Conservation (phyloP, 2,888 invertebrate genomes). For the Reticulitermes lucifugus region DNA sequence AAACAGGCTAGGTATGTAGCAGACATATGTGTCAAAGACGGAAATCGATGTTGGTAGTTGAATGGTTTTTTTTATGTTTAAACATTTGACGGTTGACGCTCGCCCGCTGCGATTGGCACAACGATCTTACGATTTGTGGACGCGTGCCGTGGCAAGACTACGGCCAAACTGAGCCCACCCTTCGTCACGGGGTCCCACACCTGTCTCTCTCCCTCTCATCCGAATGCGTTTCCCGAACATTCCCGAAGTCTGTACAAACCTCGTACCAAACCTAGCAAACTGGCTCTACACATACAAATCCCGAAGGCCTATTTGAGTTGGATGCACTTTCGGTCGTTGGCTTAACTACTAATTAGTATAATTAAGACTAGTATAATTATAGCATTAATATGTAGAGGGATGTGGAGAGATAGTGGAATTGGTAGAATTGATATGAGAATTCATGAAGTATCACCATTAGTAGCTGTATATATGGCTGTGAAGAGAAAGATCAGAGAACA, state of each 20-base stretch:
- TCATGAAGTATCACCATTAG: background rate
- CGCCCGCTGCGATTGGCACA: background rate
- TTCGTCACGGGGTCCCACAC: background rate
- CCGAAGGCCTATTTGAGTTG: constrained; percentile 33
- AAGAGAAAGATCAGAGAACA: constrained; percentile 15
- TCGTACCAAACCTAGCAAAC: constrained; percentile 1
- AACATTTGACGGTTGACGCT: background rate
- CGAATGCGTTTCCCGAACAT: background rate
- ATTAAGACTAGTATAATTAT: constrained; percentile 16
- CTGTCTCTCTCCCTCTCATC: background rate
- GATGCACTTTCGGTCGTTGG: constrained; percentile 10
- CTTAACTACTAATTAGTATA: constrained; percentile 33
- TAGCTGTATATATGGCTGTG: background rate
- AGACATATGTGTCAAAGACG: background rate
- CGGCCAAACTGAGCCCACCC: constrained; percentile 19
- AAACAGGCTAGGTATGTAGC: background rate
- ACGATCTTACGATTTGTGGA: background rate
- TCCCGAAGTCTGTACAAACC: constrained; percentile 1
- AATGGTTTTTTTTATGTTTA: background rate
- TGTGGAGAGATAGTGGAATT: background rate
- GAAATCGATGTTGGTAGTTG: background rate
- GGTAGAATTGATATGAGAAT: constrained; percentile 10
- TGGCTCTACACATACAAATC: constrained; percentile 6
- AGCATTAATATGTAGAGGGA: constrained; percentile 4
- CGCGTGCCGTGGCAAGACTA: constrained; percentile 11